Percentiles rank a stretch among this genome's conserved stretches.
Evolutionary conservation across 2,797 vertebrate genomes (phyloP).

Genomic region (Spondyliosoma cantharus): DNA sequence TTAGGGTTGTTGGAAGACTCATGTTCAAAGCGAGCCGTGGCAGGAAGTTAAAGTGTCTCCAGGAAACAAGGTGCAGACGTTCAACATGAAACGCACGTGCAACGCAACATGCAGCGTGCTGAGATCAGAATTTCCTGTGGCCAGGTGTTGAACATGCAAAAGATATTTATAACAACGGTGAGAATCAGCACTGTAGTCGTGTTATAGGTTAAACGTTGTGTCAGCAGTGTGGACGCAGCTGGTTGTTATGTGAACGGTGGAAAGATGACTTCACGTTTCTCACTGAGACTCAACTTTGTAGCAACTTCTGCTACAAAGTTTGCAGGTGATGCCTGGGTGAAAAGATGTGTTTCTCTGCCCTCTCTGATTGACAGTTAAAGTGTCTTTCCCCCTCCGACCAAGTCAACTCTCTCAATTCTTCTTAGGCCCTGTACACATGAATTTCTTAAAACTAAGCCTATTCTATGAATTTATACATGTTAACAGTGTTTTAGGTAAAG

Average conservation of each 20-base stretch:
- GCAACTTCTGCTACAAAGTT: background rate
- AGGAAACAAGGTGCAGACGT: slow-evolving; percentile 11
- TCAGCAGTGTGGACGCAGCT: slow-evolving; percentile 11
- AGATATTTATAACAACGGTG: background rate
- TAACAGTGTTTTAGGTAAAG: too few relatives aligned
- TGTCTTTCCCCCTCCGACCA: too few relatives aligned
- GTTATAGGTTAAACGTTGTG: slow-evolving; percentile 2
- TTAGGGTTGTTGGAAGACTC: background rate
- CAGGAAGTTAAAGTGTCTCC: background rate
- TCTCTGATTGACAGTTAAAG: too few relatives aligned
- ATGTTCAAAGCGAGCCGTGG: background rate
- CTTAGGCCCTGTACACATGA: too few relatives aligned
- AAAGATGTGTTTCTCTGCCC: too few relatives aligned
- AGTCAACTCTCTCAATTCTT: too few relatives aligned
- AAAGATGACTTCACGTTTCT: background rate
- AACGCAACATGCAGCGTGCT: background rate
- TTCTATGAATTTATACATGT: too few relatives aligned
- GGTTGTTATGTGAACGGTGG: background rate
- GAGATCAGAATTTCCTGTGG: slow-evolving; percentile 22
- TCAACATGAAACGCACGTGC: slow-evolving; percentile 1
- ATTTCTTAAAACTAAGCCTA: too few relatives aligned
- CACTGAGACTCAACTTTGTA: background rate
- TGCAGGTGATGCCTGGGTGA: background rate
- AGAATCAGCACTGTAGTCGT: background rate
- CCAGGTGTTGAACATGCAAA: background rate